These are phyloP conservation scores for Microctonus brassicae DNA, from an alignment of 2,888 invertebrate genomes.

Conservation along the genomic window DNA sequence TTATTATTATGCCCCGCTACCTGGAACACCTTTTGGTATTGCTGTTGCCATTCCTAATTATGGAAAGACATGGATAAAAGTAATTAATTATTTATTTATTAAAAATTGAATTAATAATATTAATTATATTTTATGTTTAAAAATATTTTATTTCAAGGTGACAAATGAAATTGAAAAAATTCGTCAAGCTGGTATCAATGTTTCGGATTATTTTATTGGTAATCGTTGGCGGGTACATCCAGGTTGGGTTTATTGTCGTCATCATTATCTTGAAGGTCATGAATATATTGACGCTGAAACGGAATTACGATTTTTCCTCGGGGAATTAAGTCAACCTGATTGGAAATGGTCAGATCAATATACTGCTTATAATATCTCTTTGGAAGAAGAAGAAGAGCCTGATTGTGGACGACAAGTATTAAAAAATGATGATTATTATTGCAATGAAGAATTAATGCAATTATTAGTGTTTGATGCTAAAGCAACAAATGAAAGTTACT, in stretches of 20 bases:
- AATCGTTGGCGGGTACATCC: conserved; percentile 86
- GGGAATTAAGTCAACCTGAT: conserved; percentile 73
- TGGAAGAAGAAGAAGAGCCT: conserved; percentile 53
- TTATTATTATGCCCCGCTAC: conserved; percentile 86
- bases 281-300: conserved; percentile 81
- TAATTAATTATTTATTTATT: conserved; percentile 37
- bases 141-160: conserved; percentile 70
- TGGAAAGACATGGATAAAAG: conserved; percentile 79
- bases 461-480: conserved; percentile 90
- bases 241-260: conserved; percentile 91
- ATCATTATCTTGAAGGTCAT: conserved; percentile 85
- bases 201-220: conserved; percentile 81
- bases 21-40: conserved; percentile 89
- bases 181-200: conserved; percentile 77
- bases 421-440: conserved; percentile 82
- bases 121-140: not conserved
- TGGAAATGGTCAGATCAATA: conserved; percentile 79
- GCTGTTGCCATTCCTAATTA: conserved; percentile 89
- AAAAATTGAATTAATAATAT: not conserved
- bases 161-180: conserved; percentile 82
- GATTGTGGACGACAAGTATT: conserved; percentile 77
- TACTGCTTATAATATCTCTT: conserved; percentile 56
- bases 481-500: conserved; percentile 73
- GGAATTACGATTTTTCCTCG: conserved; percentile 82
- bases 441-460: conserved; percentile 87